These are phyloP conservation scores for Diplazon laetatorius DNA, from an alignment of 2,888 invertebrate genomes.

Conservation along the genomic window DNA sequence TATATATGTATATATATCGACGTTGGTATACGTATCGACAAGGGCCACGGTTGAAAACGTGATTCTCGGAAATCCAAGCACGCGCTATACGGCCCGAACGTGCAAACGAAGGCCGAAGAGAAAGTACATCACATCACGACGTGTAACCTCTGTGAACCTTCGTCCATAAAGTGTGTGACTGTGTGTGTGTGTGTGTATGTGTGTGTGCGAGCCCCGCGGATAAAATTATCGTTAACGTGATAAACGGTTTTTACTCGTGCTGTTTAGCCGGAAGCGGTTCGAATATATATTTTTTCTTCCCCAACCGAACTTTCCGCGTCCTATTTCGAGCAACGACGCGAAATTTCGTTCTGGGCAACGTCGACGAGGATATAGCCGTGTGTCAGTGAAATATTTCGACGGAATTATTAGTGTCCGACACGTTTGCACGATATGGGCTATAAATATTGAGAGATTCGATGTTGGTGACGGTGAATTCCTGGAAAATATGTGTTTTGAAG, in stretches of 20 bases:
- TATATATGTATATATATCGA: too few species aligned
- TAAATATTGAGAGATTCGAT: too few species aligned
- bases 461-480: too few species aligned
- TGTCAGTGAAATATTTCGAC: too few species aligned
- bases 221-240: conserved; percentile 55
- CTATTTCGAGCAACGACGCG: background rate
- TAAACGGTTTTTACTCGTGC: conserved; percentile 21
- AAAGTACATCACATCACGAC: conserved; percentile 43
- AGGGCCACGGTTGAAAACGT: conserved; percentile 47
- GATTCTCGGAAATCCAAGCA: conserved; percentile 63
- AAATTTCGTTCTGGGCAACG: background rate
- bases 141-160: conserved; percentile 40
- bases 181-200: too few species aligned
- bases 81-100: conserved; percentile 54
- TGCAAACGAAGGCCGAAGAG: conserved; percentile 55
- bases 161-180: conserved; percentile 53
- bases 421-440: too few species aligned
- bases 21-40: background rate
- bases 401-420: too few species aligned
- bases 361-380: too few species aligned
- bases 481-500: too few species aligned
- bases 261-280: conserved; percentile 8
- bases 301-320: background rate
- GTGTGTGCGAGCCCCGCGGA: conserved; percentile 41
- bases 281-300: background rate